Base-by-base conservation (phyloP, 2,888 invertebrate species). In the Archips xylosteana region DNA sequence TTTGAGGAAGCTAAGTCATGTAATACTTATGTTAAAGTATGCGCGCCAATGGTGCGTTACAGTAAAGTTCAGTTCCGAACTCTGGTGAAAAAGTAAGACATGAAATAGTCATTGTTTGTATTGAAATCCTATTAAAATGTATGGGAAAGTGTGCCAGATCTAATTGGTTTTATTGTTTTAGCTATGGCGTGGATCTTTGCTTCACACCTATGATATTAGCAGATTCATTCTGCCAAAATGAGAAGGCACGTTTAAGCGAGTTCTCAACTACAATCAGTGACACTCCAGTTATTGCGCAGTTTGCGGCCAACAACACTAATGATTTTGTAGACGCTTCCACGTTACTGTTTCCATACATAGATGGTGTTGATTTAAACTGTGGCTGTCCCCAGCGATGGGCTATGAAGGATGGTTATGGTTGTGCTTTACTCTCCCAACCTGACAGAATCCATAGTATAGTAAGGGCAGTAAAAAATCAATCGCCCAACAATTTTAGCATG, bases 341-440 rank as follows among this genome's bases (percentile, higher is more conserved):
- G 91, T 92, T 99, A 77, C 96, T 99, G 49, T 96, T 96, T 78
- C 97, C 97, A 13, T 97, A 97, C 92, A 96, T 97, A 70, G 97
- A 98, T 94, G 99, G 99, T 6, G 97, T 99, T 2, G 99, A 99
- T 92, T 92, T 99, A 49, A 99, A 99, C 87, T 99, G 99, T 94
- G 99, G 99, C 0, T 99, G 99, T 82, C 99, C 99, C 0, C 99
- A 99, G 90, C 95, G 96, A 78, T 99, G 99, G 99, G 99, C 99
- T 0, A 97, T 98, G 90, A 96, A 97, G 78, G 97, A 98, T 85
- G 98, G 98, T 3, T 97, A 98, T 85, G 99, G 99, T 0, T 97
- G 97, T 83, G 96, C 97, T 75, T 90, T 99, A 78, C 89, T 99
- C 32, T 96, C 96, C 10, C 96, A 97, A 79, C 99, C 99, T 6